Conservation (phyloP, 2,888 invertebrate genomes). For the Limnephilus auricula region DNA sequence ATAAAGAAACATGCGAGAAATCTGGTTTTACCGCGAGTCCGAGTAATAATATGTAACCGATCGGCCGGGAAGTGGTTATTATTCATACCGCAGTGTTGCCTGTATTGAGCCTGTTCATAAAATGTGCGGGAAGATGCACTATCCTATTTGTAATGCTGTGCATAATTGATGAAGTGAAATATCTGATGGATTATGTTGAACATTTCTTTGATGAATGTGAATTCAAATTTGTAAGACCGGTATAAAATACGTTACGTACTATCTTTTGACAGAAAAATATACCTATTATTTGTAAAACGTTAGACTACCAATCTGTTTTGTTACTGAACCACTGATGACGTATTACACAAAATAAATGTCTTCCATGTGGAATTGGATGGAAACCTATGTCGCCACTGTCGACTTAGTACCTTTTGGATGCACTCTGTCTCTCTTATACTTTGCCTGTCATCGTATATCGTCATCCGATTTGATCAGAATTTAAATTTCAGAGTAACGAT, state of each 20-base stretch:
- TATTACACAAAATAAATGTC: too few relatives aligned
- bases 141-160: not conserved
- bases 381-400: too few relatives aligned
- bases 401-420: too few relatives aligned
- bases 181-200: not conserved
- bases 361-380: too few relatives aligned
- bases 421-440: too few relatives aligned
- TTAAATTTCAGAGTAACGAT: too few relatives aligned
- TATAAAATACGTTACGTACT: not conserved
- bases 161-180: not conserved
- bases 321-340: too few relatives aligned
- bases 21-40: not conserved
- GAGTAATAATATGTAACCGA: not conserved
- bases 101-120: not conserved
- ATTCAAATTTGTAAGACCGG: not conserved
- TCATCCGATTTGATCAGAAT: too few relatives aligned
- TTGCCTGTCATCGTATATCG: too few relatives aligned
- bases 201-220: not conserved
- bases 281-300: too few relatives aligned
- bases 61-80: not conserved
- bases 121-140: not conserved
- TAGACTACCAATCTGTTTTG: too few relatives aligned
- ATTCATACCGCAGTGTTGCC: not conserved
- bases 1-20: not conserved
- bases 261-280: not conserved